phyloP scores from a whole-genome alignment of 2,113 vertebrate genomes.

The Urocynchramus pylzowi region DNA sequence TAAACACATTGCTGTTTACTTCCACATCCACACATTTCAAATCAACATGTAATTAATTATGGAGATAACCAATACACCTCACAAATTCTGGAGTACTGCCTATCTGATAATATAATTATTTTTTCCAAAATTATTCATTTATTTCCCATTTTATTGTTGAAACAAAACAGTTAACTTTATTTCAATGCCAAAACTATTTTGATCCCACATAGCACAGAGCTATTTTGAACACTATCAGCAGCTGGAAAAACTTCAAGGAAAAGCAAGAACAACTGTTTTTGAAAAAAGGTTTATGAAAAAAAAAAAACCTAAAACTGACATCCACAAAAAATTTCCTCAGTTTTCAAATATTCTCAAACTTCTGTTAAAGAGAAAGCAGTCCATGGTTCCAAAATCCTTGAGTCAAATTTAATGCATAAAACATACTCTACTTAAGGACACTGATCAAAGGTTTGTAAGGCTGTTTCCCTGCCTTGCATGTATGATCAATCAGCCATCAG shows the following conservation, averaged over 20 bases:
- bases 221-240: not conserved
- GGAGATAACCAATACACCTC: not conserved
- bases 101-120: not conserved
- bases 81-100: not conserved
- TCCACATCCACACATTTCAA: not conserved
- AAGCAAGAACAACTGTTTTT: not conserved
- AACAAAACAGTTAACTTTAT: slow-evolving; percentile 1
- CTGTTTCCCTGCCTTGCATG: not conserved
- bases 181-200: slow-evolving; percentile 3
- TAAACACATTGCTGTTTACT: not conserved
- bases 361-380: not conserved
- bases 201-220: not conserved
- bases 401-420: not conserved
- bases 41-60: slow-evolving; percentile 32
- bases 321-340: not conserved
- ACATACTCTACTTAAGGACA: not conserved
- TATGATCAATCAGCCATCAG: not conserved
- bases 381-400: not conserved
- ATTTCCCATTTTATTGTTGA: not conserved
- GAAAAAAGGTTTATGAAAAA: not conserved
- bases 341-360: not conserved
- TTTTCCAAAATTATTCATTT: not conserved
- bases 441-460: not conserved
- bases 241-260: not conserved
- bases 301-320: not conserved